Conservation (phyloP, 2,113 vertebrate species). For the Dromiciops gliroides region DNA sequence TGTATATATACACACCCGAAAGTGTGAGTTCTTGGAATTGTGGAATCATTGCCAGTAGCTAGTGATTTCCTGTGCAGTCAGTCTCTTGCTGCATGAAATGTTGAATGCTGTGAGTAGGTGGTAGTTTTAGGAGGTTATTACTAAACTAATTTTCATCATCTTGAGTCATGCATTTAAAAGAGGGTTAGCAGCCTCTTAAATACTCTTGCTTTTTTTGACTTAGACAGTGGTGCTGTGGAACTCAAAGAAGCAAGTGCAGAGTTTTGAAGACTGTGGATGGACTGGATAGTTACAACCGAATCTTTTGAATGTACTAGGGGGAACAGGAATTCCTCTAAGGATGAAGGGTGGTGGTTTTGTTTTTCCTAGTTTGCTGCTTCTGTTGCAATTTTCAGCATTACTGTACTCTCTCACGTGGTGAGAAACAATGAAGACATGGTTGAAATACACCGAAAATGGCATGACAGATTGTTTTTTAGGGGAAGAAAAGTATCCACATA, state of each 20-base stretch:
- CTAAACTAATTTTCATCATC: slow-evolving; percentile 76
- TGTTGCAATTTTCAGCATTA: slow-evolving; percentile 31
- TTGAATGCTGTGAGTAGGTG: slow-evolving; percentile 85
- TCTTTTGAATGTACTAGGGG: slow-evolving; percentile 46
- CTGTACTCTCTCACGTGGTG: background rate
- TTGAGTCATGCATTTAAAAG: slow-evolving; percentile 77
- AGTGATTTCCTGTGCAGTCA: slow-evolving; percentile 81
- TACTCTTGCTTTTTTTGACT: slow-evolving; percentile 71
- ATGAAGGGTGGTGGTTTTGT: slow-evolving; percentile 25
- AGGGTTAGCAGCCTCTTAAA: slow-evolving; percentile 67
- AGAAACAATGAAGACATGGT: slow-evolving; percentile 12
- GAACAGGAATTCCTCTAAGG: slow-evolving; percentile 39
- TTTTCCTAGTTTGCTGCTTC: slow-evolving; percentile 17
- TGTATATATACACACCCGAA: slow-evolving; percentile 66
- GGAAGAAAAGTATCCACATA: background rate
- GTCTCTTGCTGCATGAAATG: slow-evolving; percentile 63
- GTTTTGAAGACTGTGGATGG: slow-evolving; percentile 22
- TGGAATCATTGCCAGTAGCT: slow-evolving; percentile 71
- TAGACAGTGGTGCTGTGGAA: slow-evolving; percentile 18
- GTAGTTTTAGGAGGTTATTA: slow-evolving; percentile 81
- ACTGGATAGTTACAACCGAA: slow-evolving; percentile 8
- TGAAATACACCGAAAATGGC: slow-evolving; percentile 56
- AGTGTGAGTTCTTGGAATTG: slow-evolving; percentile 81
- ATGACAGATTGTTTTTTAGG: slow-evolving; percentile 51
- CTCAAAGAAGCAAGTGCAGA: background rate